These are phyloP conservation scores for Aphis craccivora DNA, from an alignment of 1,140 invertebrate genomes.

Conservation along the genomic window DNA sequence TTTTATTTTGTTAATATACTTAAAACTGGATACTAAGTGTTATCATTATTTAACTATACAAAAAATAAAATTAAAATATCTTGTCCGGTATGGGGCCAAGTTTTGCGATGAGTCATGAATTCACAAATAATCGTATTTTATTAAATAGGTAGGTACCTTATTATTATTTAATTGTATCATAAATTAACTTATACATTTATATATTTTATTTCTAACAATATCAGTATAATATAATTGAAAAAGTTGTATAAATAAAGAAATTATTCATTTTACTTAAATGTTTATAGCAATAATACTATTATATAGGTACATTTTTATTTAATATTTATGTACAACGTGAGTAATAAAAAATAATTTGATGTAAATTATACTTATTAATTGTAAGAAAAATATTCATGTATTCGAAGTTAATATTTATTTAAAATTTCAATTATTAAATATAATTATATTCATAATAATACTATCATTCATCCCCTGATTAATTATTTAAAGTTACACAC, in stretches of 20 bases:
- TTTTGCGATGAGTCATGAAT: neutral
- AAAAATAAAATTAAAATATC: constrained; percentile 7
- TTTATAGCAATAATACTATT: neutral
- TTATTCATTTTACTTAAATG: neutral
- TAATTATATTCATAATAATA: neutral
- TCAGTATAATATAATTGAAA: neutral
- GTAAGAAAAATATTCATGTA: neutral
- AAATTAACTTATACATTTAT: neutral
- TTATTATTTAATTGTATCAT: neutral
- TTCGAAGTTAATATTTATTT: neutral
- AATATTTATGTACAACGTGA: neutral
- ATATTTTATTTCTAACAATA: neutral
- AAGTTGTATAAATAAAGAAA: neutral
- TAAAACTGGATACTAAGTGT: neutral
- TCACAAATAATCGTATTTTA: neutral
- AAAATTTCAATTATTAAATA: neutral
- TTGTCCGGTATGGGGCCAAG: neutral
- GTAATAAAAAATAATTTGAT: neutral
- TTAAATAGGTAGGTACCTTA: neutral
- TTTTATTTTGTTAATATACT: neutral
- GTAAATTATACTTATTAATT: neutral
- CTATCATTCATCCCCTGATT: neutral
- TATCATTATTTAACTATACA: neutral
- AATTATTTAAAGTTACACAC: neutral
- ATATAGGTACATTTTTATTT: neutral